Evolutionary conservation across 1,140 invertebrate species (phyloP), one percentile per base, ranked within the genome.

Genomic region (Cotesia vestalis): DNA sequence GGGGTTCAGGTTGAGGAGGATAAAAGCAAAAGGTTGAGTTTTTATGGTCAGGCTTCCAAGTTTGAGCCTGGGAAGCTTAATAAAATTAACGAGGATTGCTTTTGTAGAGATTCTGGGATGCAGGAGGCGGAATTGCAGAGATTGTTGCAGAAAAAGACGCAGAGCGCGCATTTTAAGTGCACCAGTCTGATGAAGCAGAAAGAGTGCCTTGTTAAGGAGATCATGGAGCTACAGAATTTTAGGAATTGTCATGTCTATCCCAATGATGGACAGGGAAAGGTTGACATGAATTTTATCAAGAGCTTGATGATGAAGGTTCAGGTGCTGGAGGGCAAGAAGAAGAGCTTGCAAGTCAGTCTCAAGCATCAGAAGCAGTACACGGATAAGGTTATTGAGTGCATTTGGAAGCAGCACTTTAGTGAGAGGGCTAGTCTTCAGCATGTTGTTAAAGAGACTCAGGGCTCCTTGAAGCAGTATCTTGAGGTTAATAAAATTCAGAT

Each of bases 341-440:
- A 89, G 59, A 88, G 91, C 78, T 80, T 93, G 53, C 89, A 91
- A 76, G 82, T 86, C 71, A 88, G 88, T 73, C 82, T 92, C 9
- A 90, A 89, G 75, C 88, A 91, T 61, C 91, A 92, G 71, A 90
- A 92, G 72, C 88, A 89, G 17, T 88, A 91, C 69, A 88, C 89
- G 8, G 91, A 93, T 78, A 87, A 88, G 78, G 82, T 91, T 46
- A 83, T 92, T 72, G 89, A 92, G 92, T 91, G 89, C 85, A 89
- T 89, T 46, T 91, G 90, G 87, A 88, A 89, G 62, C 90, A 92
- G 74, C 90, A 92, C 78, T 84, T 89, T 75, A 80, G 82, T 62
- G 91, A 93, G 81, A 84, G 91, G 38, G 82, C 85, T 4, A 88
- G 90, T 76, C 80, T 92, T 64, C 89, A 91, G 71, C 84, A 86